phyloP scores from a whole-genome alignment of 2,113 vertebrate genomes.

The Hepsetus odoe region DNA sequence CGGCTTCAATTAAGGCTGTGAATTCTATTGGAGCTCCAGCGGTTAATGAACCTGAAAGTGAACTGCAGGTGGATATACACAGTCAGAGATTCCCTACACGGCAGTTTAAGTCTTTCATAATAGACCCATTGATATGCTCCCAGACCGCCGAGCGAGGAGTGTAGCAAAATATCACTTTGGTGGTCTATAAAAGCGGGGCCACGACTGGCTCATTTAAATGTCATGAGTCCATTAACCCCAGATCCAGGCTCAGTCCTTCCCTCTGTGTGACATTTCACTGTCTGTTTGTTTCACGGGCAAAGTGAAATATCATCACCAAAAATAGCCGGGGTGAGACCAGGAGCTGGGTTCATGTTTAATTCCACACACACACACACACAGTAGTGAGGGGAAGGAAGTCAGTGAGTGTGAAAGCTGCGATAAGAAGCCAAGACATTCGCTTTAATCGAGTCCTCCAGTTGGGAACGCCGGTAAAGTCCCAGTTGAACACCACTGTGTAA shows the following conservation, averaged over 20 bases:
- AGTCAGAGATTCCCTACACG: too few relatives aligned
- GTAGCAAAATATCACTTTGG: background rate
- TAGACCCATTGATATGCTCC: background rate
- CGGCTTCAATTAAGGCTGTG: too few relatives aligned
- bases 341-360: constrained; percentile 1
- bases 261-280: constrained; percentile 52
- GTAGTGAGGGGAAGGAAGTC: too few relatives aligned
- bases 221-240: constrained; percentile 56
- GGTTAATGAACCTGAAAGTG: too few relatives aligned
- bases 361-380: constrained; percentile 1
- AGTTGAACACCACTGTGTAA: too few relatives aligned
- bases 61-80: too few relatives aligned
- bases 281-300: constrained; percentile 43
- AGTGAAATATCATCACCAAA: constrained; percentile 45
- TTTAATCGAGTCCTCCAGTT: too few relatives aligned
- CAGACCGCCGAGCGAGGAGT: background rate
- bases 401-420: too few relatives aligned
- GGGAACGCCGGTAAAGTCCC: too few relatives aligned
- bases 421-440: too few relatives aligned
- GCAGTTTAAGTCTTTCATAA: too few relatives aligned
- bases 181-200: constrained; percentile 19
- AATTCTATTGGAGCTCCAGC: too few relatives aligned
- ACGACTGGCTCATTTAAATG: constrained; percentile 57
- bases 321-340: constrained; percentile 32
- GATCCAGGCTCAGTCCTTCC: constrained; percentile 13